These are phyloP conservation scores for Cynodonichthys magdalenae DNA, from an alignment of 2,797 vertebrate species.

Conservation along the genomic window DNA sequence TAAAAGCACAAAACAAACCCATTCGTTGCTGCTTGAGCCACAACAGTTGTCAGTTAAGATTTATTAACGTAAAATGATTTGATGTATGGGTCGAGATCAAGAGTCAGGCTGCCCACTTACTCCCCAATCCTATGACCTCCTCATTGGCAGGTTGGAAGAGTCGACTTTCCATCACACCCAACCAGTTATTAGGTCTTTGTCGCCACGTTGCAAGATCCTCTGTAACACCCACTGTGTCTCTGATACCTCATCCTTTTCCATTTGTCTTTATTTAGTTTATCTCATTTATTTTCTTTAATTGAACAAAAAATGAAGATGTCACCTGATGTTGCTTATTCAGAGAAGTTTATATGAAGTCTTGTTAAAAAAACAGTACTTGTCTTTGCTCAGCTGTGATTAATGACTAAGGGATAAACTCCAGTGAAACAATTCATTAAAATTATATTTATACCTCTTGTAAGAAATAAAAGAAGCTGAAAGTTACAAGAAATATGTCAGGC, in stretches of 20 bases:
- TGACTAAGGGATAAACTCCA: slow-evolving; percentile 3
- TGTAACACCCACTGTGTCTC: slow-evolving; percentile 29
- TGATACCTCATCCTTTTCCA: slow-evolving; percentile 13
- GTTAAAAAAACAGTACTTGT: slow-evolving; percentile 3
- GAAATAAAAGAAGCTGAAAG: not conserved
- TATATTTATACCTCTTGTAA: not conserved
- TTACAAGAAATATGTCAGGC: not conserved
- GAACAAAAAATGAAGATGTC: not conserved
- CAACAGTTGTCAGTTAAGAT: slow-evolving; percentile 63
- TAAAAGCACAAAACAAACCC: slow-evolving; percentile 36
- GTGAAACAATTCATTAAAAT: not conserved
- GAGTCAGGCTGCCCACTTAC: slow-evolving; percentile 62
- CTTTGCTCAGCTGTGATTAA: slow-evolving; percentile 26
- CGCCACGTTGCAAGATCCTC: slow-evolving; percentile 45
- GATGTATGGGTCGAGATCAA: slow-evolving; percentile 71
- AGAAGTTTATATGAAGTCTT: not conserved
- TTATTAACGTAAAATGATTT: slow-evolving; percentile 64
- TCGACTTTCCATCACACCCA: slow-evolving; percentile 57
- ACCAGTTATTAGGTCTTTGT: slow-evolving; percentile 57
- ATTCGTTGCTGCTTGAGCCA: slow-evolving; percentile 19
- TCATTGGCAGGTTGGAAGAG: slow-evolving; percentile 61
- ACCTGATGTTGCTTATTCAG: not conserved
- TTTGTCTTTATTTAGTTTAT: not conserved
- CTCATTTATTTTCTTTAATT: slow-evolving; percentile 23
- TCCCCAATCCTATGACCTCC: slow-evolving; percentile 71